Evolutionary conservation across 2,888 invertebrate genomes (phyloP), one percentile per base, ranked within the genome.

Genomic region (Clostera curtula): DNA sequence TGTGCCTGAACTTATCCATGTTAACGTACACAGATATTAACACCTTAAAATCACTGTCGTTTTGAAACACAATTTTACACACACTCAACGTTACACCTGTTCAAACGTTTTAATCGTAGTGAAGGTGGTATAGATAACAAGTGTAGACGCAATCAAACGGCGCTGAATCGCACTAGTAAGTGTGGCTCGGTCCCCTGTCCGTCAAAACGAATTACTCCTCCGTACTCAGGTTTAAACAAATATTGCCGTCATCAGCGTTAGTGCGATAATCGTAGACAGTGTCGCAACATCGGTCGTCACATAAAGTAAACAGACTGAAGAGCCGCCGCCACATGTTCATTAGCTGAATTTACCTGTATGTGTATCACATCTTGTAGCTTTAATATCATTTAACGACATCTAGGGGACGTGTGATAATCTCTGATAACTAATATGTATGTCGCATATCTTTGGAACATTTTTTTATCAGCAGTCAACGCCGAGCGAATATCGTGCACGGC

Each of bases 1-100:
- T 75, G 32, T 73, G 67, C 27, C 66, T 60, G 20, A 65, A 50
- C 40, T 56, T 61, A 55, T 82, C 77, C 80, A 80, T 80, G 24
- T 48, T 53, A 23, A 29, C 11, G n/a, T n/a, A n/a, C n/a, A n/a
- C n/a, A n/a, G n/a, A n/a, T n/a, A n/a, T n/a, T n/a, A n/a, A n/a
- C n/a, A 25, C 40, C 43, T 31, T 24, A 23, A 30, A 35, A 40
- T 35, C 25, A 26, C 25, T 34, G 20, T 45, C 39, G 48, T 31
- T n/a, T n/a, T n/a, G n/a, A n/a, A n/a, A n/a, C n/a, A n/a, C 29
- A 35, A 48, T 33, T 19, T 48, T 37, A 37, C 49, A 50, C 43
- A 49, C 56, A 42, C 54, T 41, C 50, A 49, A 52, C 60, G 56
- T 36, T 57, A 64, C 75, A 76, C 71, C 66, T 73, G 74, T 65